Evolutionary conservation across 1,140 invertebrate genomes (phyloP), one percentile per base, ranked within the genome.

Genomic region (Drosophila erecta): DNA sequence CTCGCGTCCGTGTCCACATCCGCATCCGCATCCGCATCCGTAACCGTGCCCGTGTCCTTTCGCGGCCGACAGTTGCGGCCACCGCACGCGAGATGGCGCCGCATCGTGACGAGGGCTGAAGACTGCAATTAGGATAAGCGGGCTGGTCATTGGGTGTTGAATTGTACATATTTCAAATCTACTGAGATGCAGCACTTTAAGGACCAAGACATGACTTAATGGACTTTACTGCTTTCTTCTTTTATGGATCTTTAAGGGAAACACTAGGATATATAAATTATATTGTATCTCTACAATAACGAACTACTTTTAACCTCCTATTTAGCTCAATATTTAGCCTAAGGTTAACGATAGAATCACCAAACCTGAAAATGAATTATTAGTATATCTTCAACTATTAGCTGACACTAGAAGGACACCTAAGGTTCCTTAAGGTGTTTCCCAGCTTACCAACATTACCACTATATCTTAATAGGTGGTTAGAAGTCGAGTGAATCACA

Each of bases 61-160:
- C 24, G 59, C 24, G 41, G 56, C 50, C 20, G n/a, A 54, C 38
- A 43, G 49, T 43, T 56, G 41, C 43, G 59, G 44, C 80, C 11
- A 22, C 43, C 47, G 49, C 20, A 47, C 54, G 60, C 62, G 53
- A 85, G 78, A 72, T 87, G 83, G 83, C 78, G 83, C 74, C 70
- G 56, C 33, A 46, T 10, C 49, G 33, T 35, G 46, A 37, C 50
- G 47, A 49, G 69, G 69, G 38, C 53, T 60, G 11, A 46, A 20
- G 24, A 57, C 12, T n/a, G 27, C 46, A 73, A 72, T 58, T 70
- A 62, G 27, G 15, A 30, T 27, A n/a, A 38, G 33, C 15, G 10
- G 10, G 2, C 51, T 20, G 33, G 14, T 17, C 2, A 12, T 17
- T 33, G 14, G 22, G 35, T 33, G n/a, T 44, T 2, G 10, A 24